Conservation (phyloP, 2,113 vertebrate genomes). For the Megalops atlanticus region DNA sequence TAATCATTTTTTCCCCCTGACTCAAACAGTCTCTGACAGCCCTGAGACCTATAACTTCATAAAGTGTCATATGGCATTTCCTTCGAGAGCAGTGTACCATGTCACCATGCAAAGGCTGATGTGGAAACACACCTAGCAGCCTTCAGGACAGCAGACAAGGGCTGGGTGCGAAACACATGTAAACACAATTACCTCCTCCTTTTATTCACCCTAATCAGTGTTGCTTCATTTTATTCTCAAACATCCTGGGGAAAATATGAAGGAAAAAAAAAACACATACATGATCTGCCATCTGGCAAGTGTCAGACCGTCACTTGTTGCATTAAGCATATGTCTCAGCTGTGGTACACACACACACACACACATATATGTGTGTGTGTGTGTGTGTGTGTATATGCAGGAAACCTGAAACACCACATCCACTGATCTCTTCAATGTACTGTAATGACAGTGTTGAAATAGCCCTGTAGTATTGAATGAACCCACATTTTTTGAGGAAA, state of each 20-base stretch:
- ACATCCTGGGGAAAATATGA: constrained; percentile 20
- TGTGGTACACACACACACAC: neutral
- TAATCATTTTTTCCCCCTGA: neutral
- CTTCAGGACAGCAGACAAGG: neutral
- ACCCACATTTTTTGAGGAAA: too few species aligned
- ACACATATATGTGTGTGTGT: too few species aligned
- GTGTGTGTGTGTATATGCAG: too few species aligned
- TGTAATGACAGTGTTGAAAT: too few species aligned
- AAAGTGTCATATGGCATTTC: neutral
- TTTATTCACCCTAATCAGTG: constrained; percentile 3
- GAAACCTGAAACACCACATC: too few species aligned
- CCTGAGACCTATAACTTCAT: neutral
- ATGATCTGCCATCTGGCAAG: constrained; percentile 7
- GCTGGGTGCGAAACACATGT: constrained; percentile 17
- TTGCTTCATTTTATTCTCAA: constrained; percentile 32
- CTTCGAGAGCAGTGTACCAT: neutral
- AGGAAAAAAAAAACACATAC: neutral
- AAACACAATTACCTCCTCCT: constrained; percentile 31
- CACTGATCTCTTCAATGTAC: too few species aligned
- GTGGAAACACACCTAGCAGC: neutral
- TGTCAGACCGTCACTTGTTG: constrained; percentile 8
- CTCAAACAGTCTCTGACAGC: neutral
- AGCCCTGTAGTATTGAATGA: too few species aligned
- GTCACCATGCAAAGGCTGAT: neutral
- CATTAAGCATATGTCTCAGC: neutral